Base-by-base conservation (phyloP, 1,140 invertebrate genomes). In the Scaptodrosophila lebanonensis region DNA sequence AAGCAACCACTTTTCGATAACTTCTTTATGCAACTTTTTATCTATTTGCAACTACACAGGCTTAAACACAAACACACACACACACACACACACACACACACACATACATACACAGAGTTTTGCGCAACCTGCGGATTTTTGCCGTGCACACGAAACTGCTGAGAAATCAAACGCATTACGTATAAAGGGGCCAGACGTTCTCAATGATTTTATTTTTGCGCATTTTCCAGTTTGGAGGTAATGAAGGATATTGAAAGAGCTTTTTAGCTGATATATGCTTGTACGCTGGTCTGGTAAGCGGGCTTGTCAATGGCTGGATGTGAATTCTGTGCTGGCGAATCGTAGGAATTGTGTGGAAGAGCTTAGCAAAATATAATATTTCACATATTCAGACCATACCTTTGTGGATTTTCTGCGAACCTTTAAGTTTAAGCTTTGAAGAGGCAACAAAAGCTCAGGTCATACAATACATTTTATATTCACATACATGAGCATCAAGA, bases 231-330 rank as follows among this genome's bases (percentile, higher is more conserved):
- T 61, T 77, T 29, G 20, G 65, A 8, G 73, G 60, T 79, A 79
- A 79, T 79, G 75, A 79, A 79, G 73, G 75, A 79, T 79, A 82
- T 79, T 82, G 68, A 82, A 79, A 69, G 69, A 82, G 73, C 73
- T 73, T 25, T 25, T 63, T 64, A 44, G 42, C 43, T 32, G 42
- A 33, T 56, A n/a, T n/a, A n/a, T n/a, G n/a, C n/a, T 50, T 53
- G 53, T 39, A 32, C 43, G 44, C 53, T 15, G 47, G 9, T 17
- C 35, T n/a, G n/a, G n/a, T n/a, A n/a, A n/a, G n/a, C n/a, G 29
- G 32, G 35, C 47, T 52, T 49, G 29, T 20, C 18, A 12, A 42
- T 39, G 51, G 57, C 40, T 39, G 58, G 63, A 79, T 72, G 63
- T 40, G 68, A 64, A 73, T 68, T 79, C n/a, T 58, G 54, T 56